Evolutionary conservation across 2,888 invertebrate species (phyloP).

Genomic region (Timandra comae): DNA sequence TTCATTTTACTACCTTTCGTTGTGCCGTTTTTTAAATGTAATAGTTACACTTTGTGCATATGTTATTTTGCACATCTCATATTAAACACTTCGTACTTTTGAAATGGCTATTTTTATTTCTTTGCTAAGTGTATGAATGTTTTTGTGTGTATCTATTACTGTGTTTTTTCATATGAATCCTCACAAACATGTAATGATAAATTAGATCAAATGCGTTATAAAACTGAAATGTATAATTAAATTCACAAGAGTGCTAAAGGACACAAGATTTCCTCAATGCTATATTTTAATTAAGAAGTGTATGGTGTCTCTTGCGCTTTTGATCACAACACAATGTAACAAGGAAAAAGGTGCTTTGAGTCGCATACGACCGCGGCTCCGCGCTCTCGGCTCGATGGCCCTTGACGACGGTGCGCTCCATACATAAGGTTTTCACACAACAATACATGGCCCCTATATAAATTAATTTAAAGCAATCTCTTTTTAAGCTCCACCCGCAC

Average conservation of each 20-base stretch:
- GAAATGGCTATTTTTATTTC: too few species aligned
- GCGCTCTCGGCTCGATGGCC: slow-evolving; percentile 59
- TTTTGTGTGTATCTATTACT: too few species aligned
- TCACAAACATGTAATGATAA: too few species aligned
- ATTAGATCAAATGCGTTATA: too few species aligned
- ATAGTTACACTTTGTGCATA: too few species aligned
- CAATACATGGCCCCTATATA: slow-evolving; percentile 28
- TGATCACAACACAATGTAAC: slow-evolving; percentile 48
- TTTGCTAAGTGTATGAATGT: too few species aligned
- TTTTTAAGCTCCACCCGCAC: neutral
- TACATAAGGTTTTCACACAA: slow-evolving; percentile 52
- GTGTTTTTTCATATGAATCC: too few species aligned
- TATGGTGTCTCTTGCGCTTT: slow-evolving; percentile 46
- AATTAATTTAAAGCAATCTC: slow-evolving; percentile 12
- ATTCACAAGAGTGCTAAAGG: neutral
- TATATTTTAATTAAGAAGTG: slow-evolving; percentile 6
- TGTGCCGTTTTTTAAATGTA: too few species aligned
- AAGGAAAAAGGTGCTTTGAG: slow-evolving; percentile 55
- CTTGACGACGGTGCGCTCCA: slow-evolving; percentile 54
- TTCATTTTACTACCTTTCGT: slow-evolving; percentile 27
- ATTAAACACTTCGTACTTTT: too few species aligned
- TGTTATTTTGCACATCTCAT: too few species aligned
- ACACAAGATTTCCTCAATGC: neutral
- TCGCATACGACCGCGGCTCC: slow-evolving; percentile 46
- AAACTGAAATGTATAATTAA: neutral